Evolutionary conservation across 2,888 invertebrate genomes (phyloP).

Genomic region (Ceriagrion tenellum): DNA sequence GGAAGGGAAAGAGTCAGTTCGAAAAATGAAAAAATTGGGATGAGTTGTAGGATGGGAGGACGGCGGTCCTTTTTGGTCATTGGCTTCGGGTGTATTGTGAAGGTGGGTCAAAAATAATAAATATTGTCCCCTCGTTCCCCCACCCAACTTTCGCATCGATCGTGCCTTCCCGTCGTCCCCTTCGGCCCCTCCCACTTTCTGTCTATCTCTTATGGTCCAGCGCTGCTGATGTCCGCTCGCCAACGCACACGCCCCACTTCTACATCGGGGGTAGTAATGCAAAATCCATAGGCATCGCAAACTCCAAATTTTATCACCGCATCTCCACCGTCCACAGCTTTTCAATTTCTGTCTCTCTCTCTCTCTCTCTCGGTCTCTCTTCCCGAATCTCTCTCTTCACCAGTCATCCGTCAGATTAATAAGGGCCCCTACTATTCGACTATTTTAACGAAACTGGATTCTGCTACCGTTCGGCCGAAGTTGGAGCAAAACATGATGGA

Average conservation of each 20-base stretch:
- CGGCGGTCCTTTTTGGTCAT: background rate
- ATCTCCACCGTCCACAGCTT: background rate
- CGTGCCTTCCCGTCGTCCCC: background rate
- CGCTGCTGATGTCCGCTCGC: background rate
- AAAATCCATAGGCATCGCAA: slow-evolving; percentile 12
- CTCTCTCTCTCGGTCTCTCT: background rate
- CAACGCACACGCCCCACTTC: background rate
- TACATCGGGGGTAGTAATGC: background rate
- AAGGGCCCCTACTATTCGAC: background rate
- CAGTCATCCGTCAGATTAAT: background rate
- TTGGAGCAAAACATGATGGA: background rate
- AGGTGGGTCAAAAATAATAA: slow-evolving; percentile 47
- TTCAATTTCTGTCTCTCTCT: background rate
- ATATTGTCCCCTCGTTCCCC: background rate
- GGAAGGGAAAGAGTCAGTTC: background rate
- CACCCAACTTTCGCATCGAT: background rate
- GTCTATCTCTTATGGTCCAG: background rate
- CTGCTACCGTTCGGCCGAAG: background rate
- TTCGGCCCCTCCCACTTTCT: background rate
- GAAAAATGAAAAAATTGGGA: background rate
- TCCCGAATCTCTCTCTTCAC: background rate
- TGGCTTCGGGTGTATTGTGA: background rate
- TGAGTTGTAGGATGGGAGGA: background rate
- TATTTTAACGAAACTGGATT: background rate
- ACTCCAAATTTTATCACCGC: background rate